phyloP scores from a whole-genome alignment of 2,113 vertebrate species.

The Ariopsis seemanni region DNA sequence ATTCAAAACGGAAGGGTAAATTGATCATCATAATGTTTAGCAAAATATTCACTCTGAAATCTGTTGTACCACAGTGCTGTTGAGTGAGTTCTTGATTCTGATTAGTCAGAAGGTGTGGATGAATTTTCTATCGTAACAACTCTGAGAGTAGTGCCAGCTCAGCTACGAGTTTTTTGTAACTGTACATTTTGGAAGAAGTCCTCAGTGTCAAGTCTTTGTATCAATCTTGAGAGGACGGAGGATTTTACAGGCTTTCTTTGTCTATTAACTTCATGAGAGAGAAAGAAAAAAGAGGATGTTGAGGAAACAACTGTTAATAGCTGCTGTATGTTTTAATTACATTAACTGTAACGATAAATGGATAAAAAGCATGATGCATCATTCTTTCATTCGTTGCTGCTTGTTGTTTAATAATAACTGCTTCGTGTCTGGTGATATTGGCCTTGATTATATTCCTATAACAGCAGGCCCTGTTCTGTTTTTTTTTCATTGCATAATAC shows the following conservation, averaged over 20 bases:
- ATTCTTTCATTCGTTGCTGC: background rate
- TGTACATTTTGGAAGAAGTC: background rate
- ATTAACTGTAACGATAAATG: background rate
- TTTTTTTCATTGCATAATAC: background rate
- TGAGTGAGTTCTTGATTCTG: background rate
- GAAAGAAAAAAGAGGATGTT: background rate
- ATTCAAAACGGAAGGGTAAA: background rate
- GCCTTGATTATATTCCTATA: background rate
- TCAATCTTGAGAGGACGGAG: background rate
- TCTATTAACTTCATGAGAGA: background rate
- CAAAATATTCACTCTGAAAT: background rate
- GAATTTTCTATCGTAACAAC: background rate
- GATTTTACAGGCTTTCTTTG: background rate
- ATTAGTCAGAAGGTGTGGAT: background rate
- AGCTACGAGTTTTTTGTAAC: background rate
- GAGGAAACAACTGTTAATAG: background rate
- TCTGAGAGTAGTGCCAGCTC: background rate
- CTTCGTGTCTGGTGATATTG: background rate
- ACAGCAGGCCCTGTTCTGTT: background rate
- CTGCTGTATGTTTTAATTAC: background rate
- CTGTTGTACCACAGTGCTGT: background rate
- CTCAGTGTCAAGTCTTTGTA: background rate
- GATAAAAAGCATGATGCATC: background rate
- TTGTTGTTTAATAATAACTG: background rate
- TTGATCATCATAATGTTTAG: background rate